Evolutionary conservation across 2,888 invertebrate species (phyloP).

Genomic region (Pseudoips prasinana): DNA sequence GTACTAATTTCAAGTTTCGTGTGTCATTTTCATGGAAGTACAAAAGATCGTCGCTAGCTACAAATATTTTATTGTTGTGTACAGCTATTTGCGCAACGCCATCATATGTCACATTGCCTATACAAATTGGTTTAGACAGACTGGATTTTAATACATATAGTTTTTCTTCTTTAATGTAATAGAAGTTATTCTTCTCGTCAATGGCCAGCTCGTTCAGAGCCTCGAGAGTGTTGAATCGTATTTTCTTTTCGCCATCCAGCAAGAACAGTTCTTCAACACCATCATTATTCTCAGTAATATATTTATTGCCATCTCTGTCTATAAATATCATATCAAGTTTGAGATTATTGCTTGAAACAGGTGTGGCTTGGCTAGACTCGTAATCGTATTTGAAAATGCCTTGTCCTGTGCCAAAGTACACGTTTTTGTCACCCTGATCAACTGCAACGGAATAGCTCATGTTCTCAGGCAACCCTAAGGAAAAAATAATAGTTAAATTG

Average conservation of each 20-base stretch:
- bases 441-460: constrained; percentile 63
- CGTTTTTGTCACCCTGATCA: constrained; percentile 51
- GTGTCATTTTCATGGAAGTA: constrained; percentile 62
- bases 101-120: constrained; percentile 53
- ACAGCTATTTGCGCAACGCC: constrained; percentile 64
- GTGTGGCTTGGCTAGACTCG: constrained; percentile 44
- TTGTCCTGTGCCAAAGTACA: constrained; percentile 63
- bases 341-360: constrained; percentile 42
- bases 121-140: constrained; percentile 41
- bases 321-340: constrained; percentile 61
- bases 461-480: constrained; percentile 58
- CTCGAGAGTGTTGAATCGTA: constrained; percentile 49
- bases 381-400: constrained; percentile 62
- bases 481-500: no score
- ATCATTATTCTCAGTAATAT: constrained; percentile 54
- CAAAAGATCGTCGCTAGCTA: constrained; percentile 55
- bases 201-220: constrained; percentile 60
- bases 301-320: constrained; percentile 65
- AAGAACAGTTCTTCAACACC: constrained; percentile 61
- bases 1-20: constrained; percentile 46
- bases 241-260: constrained; percentile 53
- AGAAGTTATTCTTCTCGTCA: constrained; percentile 63
- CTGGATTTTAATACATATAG: constrained; percentile 53
- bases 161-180: constrained; percentile 56
- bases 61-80: constrained; percentile 50